Evolutionary conservation across 2,888 invertebrate genomes (phyloP).

Genomic region (Gymnocheta viridis): DNA sequence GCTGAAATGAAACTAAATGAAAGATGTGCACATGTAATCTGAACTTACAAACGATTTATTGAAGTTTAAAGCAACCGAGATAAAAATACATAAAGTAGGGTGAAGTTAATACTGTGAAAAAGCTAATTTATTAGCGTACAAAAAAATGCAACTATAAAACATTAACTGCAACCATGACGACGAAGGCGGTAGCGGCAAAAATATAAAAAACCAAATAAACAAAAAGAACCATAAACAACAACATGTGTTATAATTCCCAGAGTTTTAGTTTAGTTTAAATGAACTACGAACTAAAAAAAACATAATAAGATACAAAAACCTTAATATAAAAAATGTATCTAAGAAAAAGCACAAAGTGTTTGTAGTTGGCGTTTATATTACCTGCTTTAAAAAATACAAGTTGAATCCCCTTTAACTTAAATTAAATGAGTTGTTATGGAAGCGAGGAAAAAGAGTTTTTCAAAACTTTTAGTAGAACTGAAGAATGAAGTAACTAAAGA

Average conservation of each 20-base stretch:
- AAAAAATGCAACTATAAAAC: constrained; percentile 15
- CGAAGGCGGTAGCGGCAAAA: neutral
- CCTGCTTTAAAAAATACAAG: constrained; percentile 7
- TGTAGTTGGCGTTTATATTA: constrained; percentile 28
- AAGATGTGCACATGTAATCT: constrained; percentile 56
- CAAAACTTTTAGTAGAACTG: constrained; percentile 5
- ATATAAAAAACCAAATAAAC: neutral
- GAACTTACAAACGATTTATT: constrained; percentile 56
- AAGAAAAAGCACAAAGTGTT: constrained; percentile 33
- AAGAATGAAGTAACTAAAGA: constrained; percentile 9
- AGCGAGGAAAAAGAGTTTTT: constrained; percentile 28
- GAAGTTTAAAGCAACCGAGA: constrained; percentile 25
- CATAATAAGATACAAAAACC: neutral
- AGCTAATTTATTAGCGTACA: constrained; percentile 58
- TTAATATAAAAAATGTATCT: constrained; percentile 21
- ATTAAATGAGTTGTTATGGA: constrained; percentile 41
- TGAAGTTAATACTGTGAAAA: constrained; percentile 59
- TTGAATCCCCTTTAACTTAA: constrained; percentile 12
- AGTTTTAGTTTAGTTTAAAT: constrained; percentile 41
- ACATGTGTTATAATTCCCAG: constrained; percentile 68
- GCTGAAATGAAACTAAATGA: constrained; percentile 22
- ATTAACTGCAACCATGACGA: constrained; percentile 34
- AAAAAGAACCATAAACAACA: constrained; percentile 1
- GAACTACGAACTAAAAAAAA: constrained; percentile 52
- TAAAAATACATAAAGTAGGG: constrained; percentile 58